Conservation (phyloP, 2,888 invertebrate genomes). For the Nycteola revayana region DNA sequence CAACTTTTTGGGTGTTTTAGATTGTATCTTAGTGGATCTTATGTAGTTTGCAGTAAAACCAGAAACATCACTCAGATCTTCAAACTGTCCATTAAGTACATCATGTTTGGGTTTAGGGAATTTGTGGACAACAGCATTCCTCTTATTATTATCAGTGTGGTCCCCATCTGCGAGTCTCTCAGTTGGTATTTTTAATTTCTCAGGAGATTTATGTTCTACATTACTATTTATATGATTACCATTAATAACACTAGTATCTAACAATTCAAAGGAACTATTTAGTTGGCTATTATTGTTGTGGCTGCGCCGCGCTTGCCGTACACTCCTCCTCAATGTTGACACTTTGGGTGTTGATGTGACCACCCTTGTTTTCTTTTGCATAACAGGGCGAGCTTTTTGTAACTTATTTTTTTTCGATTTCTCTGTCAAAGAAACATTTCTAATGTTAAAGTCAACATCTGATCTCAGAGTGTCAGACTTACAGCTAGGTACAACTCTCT, state of each 20-base stretch:
- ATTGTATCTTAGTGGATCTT: slow-evolving; percentile 67
- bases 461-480: slow-evolving; percentile 55
- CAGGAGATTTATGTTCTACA: slow-evolving; percentile 23
- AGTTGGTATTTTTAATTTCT: slow-evolving; percentile 28
- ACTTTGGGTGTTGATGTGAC: slow-evolving; percentile 64
- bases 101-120: slow-evolving; percentile 32
- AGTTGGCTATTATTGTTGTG: slow-evolving; percentile 48
- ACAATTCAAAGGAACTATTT: slow-evolving; percentile 55
- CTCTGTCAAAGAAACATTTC: slow-evolving; percentile 47
- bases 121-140: slow-evolving; percentile 23
- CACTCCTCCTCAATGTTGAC: slow-evolving; percentile 54
- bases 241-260: slow-evolving; percentile 40
- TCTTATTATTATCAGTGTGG: slow-evolving; percentile 34
- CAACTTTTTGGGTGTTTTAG: slow-evolving; percentile 55
- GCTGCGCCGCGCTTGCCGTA: slow-evolving; percentile 52
- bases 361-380: slow-evolving; percentile 59
- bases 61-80: slow-evolving; percentile 73
- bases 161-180: slow-evolving; percentile 36
- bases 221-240: slow-evolving; percentile 34
- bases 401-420: slow-evolving; percentile 51
- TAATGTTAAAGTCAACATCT: slow-evolving; percentile 66
- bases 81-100: slow-evolving; percentile 57
- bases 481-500: slow-evolving; percentile 41
- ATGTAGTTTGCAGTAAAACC: slow-evolving; percentile 77
- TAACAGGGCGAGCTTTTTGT: slow-evolving; percentile 41